A percentile compares a stretch with the other conserved stretches of the same genome.
Conservation (phyloP, 2,113 vertebrate species). For the Crotalus tigris region DNA sequence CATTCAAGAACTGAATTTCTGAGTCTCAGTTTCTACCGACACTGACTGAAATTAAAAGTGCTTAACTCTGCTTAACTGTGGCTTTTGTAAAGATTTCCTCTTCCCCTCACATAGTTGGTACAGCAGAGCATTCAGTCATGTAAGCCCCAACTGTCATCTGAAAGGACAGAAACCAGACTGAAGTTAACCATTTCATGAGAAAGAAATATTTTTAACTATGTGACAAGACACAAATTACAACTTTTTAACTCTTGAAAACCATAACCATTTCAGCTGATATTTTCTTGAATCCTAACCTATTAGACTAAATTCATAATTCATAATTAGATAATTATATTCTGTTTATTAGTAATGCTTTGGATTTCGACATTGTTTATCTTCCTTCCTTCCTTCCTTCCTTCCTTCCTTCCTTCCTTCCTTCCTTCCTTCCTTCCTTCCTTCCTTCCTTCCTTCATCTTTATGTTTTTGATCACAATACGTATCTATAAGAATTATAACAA, state of each 20-base stretch:
- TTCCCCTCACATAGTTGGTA: not conserved
- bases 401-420: too few species aligned
- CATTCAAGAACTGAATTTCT: not conserved
- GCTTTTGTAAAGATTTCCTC: not conserved
- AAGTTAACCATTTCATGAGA: not conserved
- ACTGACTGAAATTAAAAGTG: not conserved
- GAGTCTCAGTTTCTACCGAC: not conserved
- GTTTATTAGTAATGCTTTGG: not conserved
- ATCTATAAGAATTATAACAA: too few species aligned
- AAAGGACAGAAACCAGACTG: not conserved
- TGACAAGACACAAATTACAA: not conserved
- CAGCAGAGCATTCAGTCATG: not conserved
- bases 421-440: too few species aligned
- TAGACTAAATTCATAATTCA: not conserved
- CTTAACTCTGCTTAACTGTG: not conserved
- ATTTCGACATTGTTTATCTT: not conserved
- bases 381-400: not conserved
- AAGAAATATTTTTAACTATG: not conserved
- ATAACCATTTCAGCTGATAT: not conserved
- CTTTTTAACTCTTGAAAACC: not conserved
- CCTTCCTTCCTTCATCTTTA: too few species aligned
- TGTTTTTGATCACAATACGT: not conserved
- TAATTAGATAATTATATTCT: not conserved
- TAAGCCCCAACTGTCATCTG: not conserved
- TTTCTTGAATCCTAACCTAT: not conserved